Evolutionary conservation across 2,888 invertebrate genomes (phyloP).

Genomic region (Syrista parreyssii): DNA sequence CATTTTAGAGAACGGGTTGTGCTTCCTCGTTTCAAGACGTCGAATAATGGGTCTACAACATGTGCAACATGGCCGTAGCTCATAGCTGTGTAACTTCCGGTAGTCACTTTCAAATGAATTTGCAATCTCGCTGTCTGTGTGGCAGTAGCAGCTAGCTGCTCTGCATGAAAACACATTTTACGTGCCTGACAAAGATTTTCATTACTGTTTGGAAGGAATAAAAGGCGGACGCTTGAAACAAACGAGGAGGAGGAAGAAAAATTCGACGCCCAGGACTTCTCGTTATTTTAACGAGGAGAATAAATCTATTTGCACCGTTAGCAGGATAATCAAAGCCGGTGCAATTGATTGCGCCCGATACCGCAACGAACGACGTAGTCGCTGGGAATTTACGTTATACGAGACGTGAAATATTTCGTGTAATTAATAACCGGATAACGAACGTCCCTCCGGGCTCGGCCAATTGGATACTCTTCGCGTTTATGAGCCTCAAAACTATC

Average conservation of each 20-base stretch:
- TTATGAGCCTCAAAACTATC: background rate
- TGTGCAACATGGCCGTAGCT: no score
- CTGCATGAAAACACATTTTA: background rate
- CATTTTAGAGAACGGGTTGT: no score
- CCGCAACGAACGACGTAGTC: background rate
- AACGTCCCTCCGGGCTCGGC: slow-evolving; percentile 20
- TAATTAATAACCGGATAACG: slow-evolving; percentile 44
- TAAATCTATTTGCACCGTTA: background rate
- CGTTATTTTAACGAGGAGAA: background rate
- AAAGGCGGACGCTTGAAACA: background rate
- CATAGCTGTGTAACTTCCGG: background rate
- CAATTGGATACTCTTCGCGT: background rate
- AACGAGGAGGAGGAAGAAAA: background rate
- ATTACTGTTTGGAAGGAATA: background rate
- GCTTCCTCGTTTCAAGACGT: no score
- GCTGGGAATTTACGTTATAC: background rate
- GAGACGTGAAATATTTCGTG: background rate
- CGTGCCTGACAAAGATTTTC: background rate
- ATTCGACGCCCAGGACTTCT: background rate
- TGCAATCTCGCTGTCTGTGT: background rate
- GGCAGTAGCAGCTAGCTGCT: background rate
- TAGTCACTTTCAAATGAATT: background rate
- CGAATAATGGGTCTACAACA: background rate
- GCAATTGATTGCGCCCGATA: background rate
- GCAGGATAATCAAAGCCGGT: background rate